Percentiles rank a stretch among this genome's conserved stretches.
Evolutionary conservation across 2,797 vertebrate species (phyloP).

Genomic region (Babyrousa celebensis): DNA sequence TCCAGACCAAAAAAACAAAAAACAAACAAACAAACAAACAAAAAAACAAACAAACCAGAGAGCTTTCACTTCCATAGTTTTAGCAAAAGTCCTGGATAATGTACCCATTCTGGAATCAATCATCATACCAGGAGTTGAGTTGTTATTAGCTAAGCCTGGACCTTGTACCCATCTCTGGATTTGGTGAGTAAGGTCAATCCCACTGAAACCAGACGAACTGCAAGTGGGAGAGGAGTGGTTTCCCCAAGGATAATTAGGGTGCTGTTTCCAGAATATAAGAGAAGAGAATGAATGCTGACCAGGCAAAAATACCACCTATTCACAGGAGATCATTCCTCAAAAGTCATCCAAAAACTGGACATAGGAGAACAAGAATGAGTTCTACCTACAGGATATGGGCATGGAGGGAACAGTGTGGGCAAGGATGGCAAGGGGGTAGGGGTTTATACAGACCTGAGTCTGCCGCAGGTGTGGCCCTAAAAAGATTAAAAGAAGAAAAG

Average conservation of each 20-base stretch:
- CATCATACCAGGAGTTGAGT: neutral
- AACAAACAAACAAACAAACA: too few species aligned
- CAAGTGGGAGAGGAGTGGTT: neutral
- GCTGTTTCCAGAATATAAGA: conserved; percentile 4
- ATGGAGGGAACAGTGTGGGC: neutral
- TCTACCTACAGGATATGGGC: neutral
- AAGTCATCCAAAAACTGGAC: neutral
- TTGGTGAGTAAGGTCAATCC: neutral
- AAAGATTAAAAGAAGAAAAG: neutral
- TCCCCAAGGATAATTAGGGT: neutral
- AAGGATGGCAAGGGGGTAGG: neutral
- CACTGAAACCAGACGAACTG: neutral
- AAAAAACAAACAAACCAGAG: neutral
- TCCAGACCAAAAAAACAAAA: neutral
- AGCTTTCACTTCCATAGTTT: neutral
- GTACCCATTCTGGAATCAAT: neutral
- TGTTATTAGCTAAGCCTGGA: neutral
- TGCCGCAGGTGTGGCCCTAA: too few species aligned
- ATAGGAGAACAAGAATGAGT: conserved; percentile 49
- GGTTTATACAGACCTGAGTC: neutral
- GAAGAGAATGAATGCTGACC: neutral
- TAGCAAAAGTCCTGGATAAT: neutral
- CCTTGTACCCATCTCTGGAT: neutral
- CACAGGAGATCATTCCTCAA: conserved; percentile 9
- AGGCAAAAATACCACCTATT: conserved; percentile 17